Evolutionary conservation across 2,113 vertebrate species (phyloP).

Genomic region (Tretioscincus oriximinensis): DNA sequence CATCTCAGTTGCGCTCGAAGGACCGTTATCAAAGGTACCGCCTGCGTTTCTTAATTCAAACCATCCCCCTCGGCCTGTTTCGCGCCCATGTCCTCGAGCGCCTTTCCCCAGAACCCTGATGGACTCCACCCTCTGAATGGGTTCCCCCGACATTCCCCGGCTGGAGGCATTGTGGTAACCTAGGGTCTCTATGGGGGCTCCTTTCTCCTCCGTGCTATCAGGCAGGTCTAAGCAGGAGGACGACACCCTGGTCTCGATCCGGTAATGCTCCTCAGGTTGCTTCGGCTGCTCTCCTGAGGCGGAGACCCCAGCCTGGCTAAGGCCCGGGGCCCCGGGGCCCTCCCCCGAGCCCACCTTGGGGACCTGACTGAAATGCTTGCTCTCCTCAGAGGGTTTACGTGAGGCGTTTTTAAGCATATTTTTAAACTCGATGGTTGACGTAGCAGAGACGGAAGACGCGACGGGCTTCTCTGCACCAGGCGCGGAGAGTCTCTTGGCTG

Average conservation of each 20-base stretch:
- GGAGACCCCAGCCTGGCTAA: slow-evolving; percentile 42
- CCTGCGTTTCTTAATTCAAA: slow-evolving; percentile 68
- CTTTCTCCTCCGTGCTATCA: slow-evolving; percentile 83
- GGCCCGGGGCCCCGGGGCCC: slow-evolving; percentile 39
- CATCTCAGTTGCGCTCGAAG: slow-evolving; percentile 67
- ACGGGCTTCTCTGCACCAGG: slow-evolving; percentile 65
- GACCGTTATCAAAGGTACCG: slow-evolving; percentile 72
- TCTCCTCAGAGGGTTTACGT: slow-evolving; percentile 74
- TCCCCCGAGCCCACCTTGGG: slow-evolving; percentile 58
- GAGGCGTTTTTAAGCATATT: slow-evolving; percentile 84
- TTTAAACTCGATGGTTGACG: slow-evolving; percentile 81
- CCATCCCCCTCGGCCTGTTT: slow-evolving; percentile 75
- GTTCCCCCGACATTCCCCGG: slow-evolving; percentile 83
- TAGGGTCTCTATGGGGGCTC: slow-evolving; percentile 87
- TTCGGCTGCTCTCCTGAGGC: slow-evolving; percentile 49
- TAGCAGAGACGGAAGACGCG: slow-evolving; percentile 71
- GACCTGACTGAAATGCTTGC: slow-evolving; percentile 68
- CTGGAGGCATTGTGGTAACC: slow-evolving; percentile 79
- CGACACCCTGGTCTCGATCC: slow-evolving; percentile 91
- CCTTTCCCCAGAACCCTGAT: slow-evolving; percentile 87
- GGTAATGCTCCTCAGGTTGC: slow-evolving; percentile 81
- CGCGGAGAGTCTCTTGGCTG: slow-evolving; percentile 40
- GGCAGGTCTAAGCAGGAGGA: slow-evolving; percentile 75
- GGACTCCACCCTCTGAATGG: slow-evolving; percentile 94
- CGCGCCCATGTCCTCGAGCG: slow-evolving; percentile 74